phyloP scores from a whole-genome alignment of 2,888 invertebrate genomes.

The Lomographa bimaculata region DNA sequence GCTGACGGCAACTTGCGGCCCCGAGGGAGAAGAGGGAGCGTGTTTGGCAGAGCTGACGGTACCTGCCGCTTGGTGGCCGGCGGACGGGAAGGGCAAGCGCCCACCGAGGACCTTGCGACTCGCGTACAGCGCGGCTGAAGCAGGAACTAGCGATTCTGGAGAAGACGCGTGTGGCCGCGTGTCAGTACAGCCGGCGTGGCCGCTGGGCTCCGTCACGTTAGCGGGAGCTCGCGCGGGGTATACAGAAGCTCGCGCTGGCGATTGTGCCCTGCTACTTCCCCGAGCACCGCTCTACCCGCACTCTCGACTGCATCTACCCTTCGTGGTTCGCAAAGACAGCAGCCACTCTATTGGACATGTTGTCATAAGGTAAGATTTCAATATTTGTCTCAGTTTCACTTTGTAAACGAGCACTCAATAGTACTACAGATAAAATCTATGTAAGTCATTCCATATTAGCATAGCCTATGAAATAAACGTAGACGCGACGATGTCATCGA shows the following conservation, averaged over 20 bases:
- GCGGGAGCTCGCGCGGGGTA: constrained; percentile 91
- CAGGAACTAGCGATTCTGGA: constrained; percentile 86
- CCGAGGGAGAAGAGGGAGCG: constrained; percentile 95
- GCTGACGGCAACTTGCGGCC: constrained; percentile 95
- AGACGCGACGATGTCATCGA: constrained; percentile 26
- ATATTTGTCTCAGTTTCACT: too few species aligned
- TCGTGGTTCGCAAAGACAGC: constrained; percentile 90
- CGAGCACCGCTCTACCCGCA: constrained; percentile 95
- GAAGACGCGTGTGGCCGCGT: constrained; percentile 89
- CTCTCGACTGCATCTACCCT: constrained; percentile 95
- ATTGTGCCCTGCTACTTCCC: constrained; percentile 93
- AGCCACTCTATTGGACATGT: constrained; percentile 89
- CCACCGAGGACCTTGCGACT: constrained; percentile 91
- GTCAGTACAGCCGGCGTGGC: constrained; percentile 86
- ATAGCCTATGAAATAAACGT: constrained; percentile 17
- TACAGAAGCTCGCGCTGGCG: constrained; percentile 92
- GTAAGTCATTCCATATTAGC: constrained; percentile 11
- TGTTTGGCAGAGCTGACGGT: constrained; percentile 95
- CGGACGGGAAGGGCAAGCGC: constrained; percentile 83
- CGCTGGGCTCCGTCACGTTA: constrained; percentile 87
- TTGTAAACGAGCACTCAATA: background rate
- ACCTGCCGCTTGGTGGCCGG: constrained; percentile 96
- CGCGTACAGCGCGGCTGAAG: constrained; percentile 95
- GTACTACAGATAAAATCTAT: constrained; percentile 3
- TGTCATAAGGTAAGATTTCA: constrained; percentile 89